Conservation (phyloP, 2,113 vertebrate genomes). For the Pogonocichla stellata region DNA sequence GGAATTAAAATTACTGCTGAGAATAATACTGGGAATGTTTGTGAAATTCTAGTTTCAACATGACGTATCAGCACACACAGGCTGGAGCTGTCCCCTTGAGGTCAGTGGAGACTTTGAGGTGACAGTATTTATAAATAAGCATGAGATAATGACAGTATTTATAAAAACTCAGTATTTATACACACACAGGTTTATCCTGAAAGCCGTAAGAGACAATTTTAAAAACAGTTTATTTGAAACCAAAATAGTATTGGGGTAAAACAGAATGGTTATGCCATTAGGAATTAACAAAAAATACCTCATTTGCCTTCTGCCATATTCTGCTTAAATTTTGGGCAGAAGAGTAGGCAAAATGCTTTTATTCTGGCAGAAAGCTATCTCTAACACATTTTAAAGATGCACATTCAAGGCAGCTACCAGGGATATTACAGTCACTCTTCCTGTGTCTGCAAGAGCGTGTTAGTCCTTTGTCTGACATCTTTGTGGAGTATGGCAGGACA, state of each 20-base stretch:
- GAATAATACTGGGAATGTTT: not conserved
- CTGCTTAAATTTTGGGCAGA: not conserved
- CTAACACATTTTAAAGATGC: not conserved
- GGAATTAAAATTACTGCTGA: not conserved
- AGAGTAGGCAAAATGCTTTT: not conserved
- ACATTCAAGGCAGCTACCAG: not conserved
- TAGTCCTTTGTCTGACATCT: not conserved
- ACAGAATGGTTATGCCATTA: not conserved
- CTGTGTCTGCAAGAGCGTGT: not conserved
- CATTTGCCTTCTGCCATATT: not conserved
- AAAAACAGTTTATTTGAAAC: not conserved
- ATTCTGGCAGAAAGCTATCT: not conserved
- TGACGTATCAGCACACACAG: not conserved
- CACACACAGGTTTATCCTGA: not conserved
- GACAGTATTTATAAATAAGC: not conserved
- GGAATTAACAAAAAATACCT: not conserved
- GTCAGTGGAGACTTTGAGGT: not conserved
- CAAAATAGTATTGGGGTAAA: not conserved
- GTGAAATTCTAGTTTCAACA: not conserved
- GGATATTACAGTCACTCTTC: not conserved
- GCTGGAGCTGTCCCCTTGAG: not conserved
- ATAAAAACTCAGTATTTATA: not conserved
- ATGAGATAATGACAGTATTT: not conserved
- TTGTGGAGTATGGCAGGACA: not conserved
- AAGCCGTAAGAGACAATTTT: not conserved